Conservation (phyloP, 1,140 invertebrate species). For the Drosophila sechellia region DNA sequence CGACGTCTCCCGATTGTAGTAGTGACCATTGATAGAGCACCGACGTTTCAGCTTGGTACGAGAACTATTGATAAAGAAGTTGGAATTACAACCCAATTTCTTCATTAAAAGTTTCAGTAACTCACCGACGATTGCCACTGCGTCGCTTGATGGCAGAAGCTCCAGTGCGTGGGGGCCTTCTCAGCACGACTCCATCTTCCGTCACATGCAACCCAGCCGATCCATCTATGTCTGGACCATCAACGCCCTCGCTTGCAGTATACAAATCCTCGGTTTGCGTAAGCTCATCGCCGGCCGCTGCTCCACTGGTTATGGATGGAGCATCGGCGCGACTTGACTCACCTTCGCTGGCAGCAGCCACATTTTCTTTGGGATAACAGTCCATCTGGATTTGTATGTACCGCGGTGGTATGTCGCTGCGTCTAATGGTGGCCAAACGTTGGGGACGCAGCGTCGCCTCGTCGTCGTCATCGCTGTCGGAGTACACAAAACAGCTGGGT, state of each 20-base stretch:
- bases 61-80: slow-evolving; percentile 84
- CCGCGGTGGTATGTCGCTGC: slow-evolving; percentile 74
- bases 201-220: slow-evolving; percentile 74
- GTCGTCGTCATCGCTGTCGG: slow-evolving; percentile 78
- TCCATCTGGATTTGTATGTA: slow-evolving; percentile 84
- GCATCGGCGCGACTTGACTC: slow-evolving; percentile 76
- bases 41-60: slow-evolving; percentile 89
- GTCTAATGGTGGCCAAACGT: slow-evolving; percentile 67
- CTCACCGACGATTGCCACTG: slow-evolving; percentile 87
- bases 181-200: slow-evolving; percentile 80
- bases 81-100: background rate
- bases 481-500: slow-evolving; percentile 88
- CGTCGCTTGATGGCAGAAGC: slow-evolving; percentile 90
- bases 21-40: slow-evolving; percentile 95
- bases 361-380: slow-evolving; percentile 78
- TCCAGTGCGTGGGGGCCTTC: slow-evolving; percentile 86
- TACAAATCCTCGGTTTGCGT: slow-evolving; percentile 75
- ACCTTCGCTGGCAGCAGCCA: slow-evolving; percentile 48
- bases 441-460: slow-evolving; percentile 61
- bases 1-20: slow-evolving; percentile 94
- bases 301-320: slow-evolving; percentile 74
- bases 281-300: slow-evolving; percentile 77
- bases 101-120: background rate
- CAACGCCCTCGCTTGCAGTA: slow-evolving; percentile 60
- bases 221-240: slow-evolving; percentile 42